Evolutionary conservation across 1,140 invertebrate species (phyloP).

Genomic region (Aricia agestis): DNA sequence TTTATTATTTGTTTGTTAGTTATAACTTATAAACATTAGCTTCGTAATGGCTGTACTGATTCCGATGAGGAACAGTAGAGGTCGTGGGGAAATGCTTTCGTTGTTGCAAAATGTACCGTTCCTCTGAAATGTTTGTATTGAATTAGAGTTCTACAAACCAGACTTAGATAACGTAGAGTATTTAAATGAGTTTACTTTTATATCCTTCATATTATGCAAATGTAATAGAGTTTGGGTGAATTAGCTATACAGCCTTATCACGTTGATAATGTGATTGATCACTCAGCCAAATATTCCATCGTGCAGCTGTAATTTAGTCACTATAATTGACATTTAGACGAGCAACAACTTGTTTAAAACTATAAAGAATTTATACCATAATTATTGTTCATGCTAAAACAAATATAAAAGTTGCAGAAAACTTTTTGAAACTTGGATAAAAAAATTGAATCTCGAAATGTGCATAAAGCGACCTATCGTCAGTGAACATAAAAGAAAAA

Average conservation of each 20-base stretch:
- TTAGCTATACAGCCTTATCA: neutral
- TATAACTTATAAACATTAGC: no score
- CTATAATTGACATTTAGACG: neutral
- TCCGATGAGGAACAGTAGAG: no score
- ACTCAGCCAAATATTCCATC: neutral
- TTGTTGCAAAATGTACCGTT: no score
- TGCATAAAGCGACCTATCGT: slow-evolving; percentile 29
- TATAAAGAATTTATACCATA: no score
- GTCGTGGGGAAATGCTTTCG: no score
- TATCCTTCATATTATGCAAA: neutral
- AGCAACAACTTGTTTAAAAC: no score
- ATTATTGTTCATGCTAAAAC: neutral
- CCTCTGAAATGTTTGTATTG: no score
- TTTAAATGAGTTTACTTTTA: neutral
- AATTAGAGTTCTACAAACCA: no score
- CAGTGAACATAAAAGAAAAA: slow-evolving; percentile 41
- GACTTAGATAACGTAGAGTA: no score
- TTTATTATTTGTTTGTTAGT: no score
- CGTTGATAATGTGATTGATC: neutral
- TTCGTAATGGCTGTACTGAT: no score
- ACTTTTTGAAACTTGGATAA: neutral
- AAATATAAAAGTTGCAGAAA: neutral
- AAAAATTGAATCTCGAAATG: slow-evolving; percentile 25
- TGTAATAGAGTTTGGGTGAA: neutral
- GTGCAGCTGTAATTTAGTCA: neutral